Base-by-base conservation (phyloP, 1,140 invertebrate genomes). In the Lepidurus arcticus region DNA sequence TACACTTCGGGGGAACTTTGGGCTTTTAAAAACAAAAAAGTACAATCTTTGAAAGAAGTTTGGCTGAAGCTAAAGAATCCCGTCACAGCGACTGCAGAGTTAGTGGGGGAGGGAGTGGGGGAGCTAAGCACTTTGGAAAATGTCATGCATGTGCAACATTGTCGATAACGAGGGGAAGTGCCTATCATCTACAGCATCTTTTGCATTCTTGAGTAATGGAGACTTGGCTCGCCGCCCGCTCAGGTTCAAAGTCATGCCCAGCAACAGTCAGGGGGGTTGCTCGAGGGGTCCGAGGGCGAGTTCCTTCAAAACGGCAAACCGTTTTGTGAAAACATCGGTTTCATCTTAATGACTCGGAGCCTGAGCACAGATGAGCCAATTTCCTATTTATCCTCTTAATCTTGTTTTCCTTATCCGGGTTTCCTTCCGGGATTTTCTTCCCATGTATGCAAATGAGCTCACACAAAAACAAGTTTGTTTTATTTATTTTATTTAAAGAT, bases 101-200 rank as follows among this genome's bases (percentile, higher is more conserved):
- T 13, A 65, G 53, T 34, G 34, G 34, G 34, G 34, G 34, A 34
- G 53, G 53, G 53, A 16, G 13, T 1, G 6, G 21, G 13, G n/a
- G 21, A 65, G 53, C 21, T 21, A 65, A 65, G 53, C 53, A 65
- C 53, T 65, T 65, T n/a, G 53, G 53, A 65, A 65, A 65, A 65
- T 65, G 53, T 65, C 53, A 65, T 65, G 53, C 53, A 65, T 65
- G 53, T 65, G 53, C 53, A 65, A 65, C 53, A 65, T 65, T 65
- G 53, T 16, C 53, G 53, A 65, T 65, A 65, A 65, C 53, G 53
- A 65, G 53, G 53, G 53, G 53, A 65, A 65, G 53, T 65, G 53
- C 53, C 53, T 65, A 65, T 65, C 53, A 65, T 65, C 53, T 65
- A 65, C 53, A 65, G 53, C 53, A 65, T 65, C 53, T 65, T 65